Conservation (phyloP, 2,113 vertebrate species). For the Coreoperca whiteheadi region DNA sequence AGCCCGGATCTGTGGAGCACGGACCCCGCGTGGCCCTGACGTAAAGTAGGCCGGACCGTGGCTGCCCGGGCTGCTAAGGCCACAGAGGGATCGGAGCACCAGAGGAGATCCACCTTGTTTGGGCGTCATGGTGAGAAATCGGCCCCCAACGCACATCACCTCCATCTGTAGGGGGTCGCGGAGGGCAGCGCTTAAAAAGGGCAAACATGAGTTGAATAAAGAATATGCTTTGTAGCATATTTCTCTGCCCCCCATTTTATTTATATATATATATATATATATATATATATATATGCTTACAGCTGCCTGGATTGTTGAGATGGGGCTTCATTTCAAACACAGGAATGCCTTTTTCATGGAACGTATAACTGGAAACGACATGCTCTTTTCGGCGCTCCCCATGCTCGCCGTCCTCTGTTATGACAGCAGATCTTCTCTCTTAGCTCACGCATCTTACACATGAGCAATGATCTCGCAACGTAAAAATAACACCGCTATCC, state of each 20-base stretch:
- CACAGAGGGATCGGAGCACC: slow-evolving; percentile 25
- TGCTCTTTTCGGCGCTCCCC: slow-evolving; percentile 13
- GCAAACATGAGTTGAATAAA: slow-evolving; percentile 64
- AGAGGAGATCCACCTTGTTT: slow-evolving; percentile 58
- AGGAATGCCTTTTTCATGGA: neutral
- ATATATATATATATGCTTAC: neutral
- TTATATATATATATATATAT: too few species aligned
- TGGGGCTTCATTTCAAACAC: slow-evolving; percentile 32
- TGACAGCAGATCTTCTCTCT: slow-evolving; percentile 58
- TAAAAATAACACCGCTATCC: slow-evolving; percentile 66
- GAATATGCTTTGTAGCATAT: slow-evolving; percentile 36
- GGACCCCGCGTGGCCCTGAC: slow-evolving; percentile 50
- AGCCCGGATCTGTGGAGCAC: neutral
- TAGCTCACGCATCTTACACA: slow-evolving; percentile 51
- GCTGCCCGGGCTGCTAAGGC: slow-evolving; percentile 33
- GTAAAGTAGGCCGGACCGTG: slow-evolving; percentile 1
- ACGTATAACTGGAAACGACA: slow-evolving; percentile 23
- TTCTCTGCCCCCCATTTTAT: neutral
- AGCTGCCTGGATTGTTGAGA: slow-evolving; percentile 29
- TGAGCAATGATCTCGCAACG: slow-evolving; percentile 69
- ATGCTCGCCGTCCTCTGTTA: slow-evolving; percentile 37
- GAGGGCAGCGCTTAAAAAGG: slow-evolving; percentile 63
- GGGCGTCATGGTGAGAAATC: slow-evolving; percentile 48
- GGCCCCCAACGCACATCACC: slow-evolving; percentile 42
- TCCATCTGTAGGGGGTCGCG: slow-evolving; percentile 60